phyloP scores from a whole-genome alignment of 2,113 vertebrate species.

The Saccopteryx bilineata region DNA sequence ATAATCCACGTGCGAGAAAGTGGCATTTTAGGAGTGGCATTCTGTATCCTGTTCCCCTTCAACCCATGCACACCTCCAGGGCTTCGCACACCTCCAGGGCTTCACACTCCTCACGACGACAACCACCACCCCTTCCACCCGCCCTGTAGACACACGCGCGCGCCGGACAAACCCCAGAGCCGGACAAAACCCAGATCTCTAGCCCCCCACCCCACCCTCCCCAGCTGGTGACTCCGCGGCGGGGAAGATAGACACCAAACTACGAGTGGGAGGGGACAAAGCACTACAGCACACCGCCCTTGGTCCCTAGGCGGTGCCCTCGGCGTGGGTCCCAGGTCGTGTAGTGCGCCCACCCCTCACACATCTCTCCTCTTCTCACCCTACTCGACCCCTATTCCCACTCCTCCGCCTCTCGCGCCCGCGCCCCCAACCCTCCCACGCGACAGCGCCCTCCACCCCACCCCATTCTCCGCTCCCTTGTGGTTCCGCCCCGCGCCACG shows the following conservation, averaged over 20 bases:
- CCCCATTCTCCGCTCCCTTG: too few relatives aligned
- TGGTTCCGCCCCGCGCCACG: neutral
- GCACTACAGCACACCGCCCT: neutral
- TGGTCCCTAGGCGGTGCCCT: neutral
- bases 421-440: neutral
- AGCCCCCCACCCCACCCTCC: neutral
- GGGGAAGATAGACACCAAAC: neutral
- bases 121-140: neutral
- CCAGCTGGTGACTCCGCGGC: neutral
- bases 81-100: too few relatives aligned
- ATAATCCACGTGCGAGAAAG: neutral
- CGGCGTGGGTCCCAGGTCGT: neutral
- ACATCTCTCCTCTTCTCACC: neutral
- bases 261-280: neutral
- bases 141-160: too few relatives aligned
- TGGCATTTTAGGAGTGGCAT: neutral
- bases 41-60: neutral
- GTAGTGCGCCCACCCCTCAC: neutral
- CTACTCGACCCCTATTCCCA: too few relatives aligned
- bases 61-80: neutral
- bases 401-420: fast-evolving
- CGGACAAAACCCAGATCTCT: neutral
- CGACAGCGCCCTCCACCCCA: neutral
- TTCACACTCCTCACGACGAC: neutral
- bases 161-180: neutral